phyloP scores from a whole-genome alignment of 1,140 invertebrate genomes.

The Nephotettix cincticeps region DNA sequence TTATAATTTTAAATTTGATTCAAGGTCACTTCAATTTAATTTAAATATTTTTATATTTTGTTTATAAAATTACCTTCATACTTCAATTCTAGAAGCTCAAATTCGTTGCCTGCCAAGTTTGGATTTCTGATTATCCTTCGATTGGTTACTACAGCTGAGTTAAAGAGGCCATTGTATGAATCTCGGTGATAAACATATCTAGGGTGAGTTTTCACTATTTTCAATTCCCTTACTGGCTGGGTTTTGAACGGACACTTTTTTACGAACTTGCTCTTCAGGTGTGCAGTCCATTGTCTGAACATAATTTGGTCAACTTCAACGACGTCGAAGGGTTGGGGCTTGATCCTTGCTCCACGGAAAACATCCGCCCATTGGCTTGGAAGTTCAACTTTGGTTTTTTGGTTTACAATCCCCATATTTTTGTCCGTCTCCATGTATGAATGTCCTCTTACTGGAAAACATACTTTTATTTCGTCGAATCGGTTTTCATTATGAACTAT shows the following conservation, averaged over 20 bases:
- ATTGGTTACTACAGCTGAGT: no score
- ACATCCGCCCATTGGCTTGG: conserved; percentile 21
- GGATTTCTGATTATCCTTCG: no score
- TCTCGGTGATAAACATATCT: conserved; percentile 11
- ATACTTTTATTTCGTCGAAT: conserved; percentile 29
- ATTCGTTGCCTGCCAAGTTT: no score
- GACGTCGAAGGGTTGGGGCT: conserved; percentile 18
- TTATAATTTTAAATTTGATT: no score
- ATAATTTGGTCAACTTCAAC: conserved; percentile 23
- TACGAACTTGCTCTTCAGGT: conserved; percentile 1
- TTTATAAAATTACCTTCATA: no score
- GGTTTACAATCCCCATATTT: conserved; percentile 26
- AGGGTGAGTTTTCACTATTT: conserved; percentile 10
- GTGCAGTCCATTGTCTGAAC: conserved; percentile 25
- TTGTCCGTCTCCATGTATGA: conserved; percentile 37
- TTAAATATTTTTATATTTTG: no score
- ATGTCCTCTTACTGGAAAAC: conserved; percentile 36
- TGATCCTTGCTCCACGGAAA: conserved; percentile 11
- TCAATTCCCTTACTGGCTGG: conserved; percentile 22
- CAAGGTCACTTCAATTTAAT: no score
- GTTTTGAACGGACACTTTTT: conserved; percentile 19
- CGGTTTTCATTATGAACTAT: conserved; percentile 31
- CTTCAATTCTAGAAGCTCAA: no score
- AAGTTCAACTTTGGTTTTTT: conserved; percentile 27
- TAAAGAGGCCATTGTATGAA: conserved; percentile 28